Evolutionary conservation across 2,113 vertebrate genomes (phyloP).

Genomic region (Fulica atra): DNA sequence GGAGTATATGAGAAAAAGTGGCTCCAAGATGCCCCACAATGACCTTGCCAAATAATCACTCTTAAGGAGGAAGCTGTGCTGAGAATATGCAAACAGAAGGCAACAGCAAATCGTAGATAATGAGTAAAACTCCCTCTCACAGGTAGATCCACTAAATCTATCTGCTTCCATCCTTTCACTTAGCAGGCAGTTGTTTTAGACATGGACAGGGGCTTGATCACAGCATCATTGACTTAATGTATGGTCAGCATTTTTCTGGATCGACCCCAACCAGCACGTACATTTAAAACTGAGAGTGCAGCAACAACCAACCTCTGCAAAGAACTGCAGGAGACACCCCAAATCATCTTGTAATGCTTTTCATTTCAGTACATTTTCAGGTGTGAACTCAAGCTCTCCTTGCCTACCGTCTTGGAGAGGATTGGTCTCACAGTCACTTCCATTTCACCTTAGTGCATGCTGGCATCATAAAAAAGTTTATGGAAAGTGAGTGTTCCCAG

Average conservation of each 20-base stretch:
- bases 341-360: neutral
- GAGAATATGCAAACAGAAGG: neutral
- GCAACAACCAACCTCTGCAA: neutral
- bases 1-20: neutral
- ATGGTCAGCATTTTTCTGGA: neutral
- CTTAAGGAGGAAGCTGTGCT: neutral
- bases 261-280: neutral
- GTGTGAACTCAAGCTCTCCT: neutral
- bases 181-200: neutral
- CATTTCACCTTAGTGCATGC: neutral
- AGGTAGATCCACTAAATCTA: neutral
- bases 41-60: neutral
- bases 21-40: neutral
- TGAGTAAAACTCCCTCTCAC: neutral
- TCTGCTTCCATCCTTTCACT: constrained; percentile 1
- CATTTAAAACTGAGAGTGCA: neutral
- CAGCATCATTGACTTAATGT: neutral
- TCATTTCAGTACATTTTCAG: neutral
- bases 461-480: neutral
- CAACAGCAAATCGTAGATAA: constrained; percentile 6
- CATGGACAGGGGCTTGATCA: neutral
- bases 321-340: neutral
- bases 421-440: neutral
- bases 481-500: neutral
- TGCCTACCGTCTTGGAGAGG: neutral